Conservation (phyloP, 2,113 vertebrate genomes). For the Cisticola juncidis region DNA sequence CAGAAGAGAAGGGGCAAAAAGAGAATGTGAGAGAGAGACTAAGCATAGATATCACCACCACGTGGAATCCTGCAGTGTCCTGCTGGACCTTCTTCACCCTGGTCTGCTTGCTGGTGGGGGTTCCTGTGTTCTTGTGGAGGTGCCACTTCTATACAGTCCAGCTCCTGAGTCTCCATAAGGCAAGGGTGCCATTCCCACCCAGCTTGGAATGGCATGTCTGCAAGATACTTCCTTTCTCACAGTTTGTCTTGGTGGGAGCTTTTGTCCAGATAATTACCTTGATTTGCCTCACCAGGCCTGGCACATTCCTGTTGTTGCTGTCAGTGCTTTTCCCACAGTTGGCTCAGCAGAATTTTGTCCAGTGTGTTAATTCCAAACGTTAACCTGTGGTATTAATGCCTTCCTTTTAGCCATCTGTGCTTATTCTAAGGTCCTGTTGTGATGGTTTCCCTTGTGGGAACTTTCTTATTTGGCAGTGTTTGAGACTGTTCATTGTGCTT, state of each 20-base stretch:
- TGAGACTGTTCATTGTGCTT: neutral
- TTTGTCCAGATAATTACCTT: neutral
- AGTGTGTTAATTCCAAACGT: neutral
- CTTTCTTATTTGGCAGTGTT: neutral
- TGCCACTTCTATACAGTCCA: neutral
- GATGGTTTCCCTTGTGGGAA: neutral
- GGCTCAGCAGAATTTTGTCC: neutral
- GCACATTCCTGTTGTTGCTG: neutral
- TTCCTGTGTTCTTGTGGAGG: neutral
- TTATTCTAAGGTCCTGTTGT: neutral
- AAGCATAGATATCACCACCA: neutral
- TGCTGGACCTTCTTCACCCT: neutral
- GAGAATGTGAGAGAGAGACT: neutral
- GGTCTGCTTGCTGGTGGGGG: neutral
- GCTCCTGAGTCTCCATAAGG: neutral
- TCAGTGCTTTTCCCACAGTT: neutral
- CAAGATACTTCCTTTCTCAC: neutral
- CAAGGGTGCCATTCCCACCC: rapidly evolving
- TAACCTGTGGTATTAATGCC: neutral
- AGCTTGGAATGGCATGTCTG: neutral
- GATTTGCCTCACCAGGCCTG: neutral
- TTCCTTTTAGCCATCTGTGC: neutral
- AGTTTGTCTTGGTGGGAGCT: neutral
- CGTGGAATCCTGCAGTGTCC: neutral
- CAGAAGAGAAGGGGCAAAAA: rapidly evolving